Base-by-base conservation (phyloP, 2,113 vertebrate species). In the Albula glossodonta region DNA sequence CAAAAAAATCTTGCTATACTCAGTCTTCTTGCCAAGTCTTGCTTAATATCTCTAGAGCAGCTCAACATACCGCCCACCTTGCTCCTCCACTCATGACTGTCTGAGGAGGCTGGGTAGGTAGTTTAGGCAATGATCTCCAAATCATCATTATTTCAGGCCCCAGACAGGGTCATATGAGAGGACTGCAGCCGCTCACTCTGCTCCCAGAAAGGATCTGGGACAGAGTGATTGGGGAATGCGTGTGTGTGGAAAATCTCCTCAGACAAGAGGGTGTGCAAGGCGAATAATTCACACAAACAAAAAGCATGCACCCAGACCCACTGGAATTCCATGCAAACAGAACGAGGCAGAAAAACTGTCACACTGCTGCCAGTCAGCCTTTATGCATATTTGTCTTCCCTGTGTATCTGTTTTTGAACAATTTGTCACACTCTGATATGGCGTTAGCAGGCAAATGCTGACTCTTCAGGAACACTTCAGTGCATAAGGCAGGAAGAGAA, bases 341-440 rank as follows among this genome's bases (percentile, higher is more conserved):
- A 87, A 70, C 81, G 81, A 87, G 25, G 51, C 52, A 52, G 77
- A 78, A 86, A 85, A n/a, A 82, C 70, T 60, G 84, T 41, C 78
- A 56, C 51, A 53, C 83, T 53, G 70, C 85, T 85, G 81, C 52
- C 63, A 53, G 84, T 87, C 80, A 85, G 83, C 83, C 82, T 88
- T 89, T 88, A 88, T 85, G 85, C 83, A 66, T 78, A 82, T 86
- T 84, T 74, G 25, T 88, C 86, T 50, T 88, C 51, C n/a, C 25
- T 74, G 81, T 63, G 7, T 51, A 31, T 57, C 81, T 80, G 70
- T 83, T 31, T 80, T 88, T 81, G 87, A 90, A 88, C 77, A 87
- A 90, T 87, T 79, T 88, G 88, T 87, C 83, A 86, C 83, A 57
- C 83, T 83, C 85, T 87, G 79, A 88, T 84, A 66, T 63, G 81